Base-by-base conservation (phyloP, 2,113 vertebrate species). In the Alligator sinensis region DNA sequence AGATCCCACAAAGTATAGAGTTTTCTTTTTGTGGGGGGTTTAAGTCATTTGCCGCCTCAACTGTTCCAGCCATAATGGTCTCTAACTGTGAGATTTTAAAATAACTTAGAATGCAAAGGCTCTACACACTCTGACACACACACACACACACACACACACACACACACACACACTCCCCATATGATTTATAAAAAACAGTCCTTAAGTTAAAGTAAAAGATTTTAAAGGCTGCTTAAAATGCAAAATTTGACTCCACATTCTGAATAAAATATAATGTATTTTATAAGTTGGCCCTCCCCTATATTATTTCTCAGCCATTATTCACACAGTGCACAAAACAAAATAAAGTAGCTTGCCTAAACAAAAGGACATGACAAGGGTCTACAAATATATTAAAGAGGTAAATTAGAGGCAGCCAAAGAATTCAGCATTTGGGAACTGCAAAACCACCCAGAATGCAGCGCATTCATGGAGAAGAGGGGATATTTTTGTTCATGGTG, bases 371-470 rank as follows among this genome's bases (percentile, higher is more conserved):
- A 60, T 66, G 88, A 15, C 74, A 58, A 19, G 54, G 85, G 38
- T 88, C 60, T 97, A 86, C 94, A 85, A 87, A 68, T 88, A 90
- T 13, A 64, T 77, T 94, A 59, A 91, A 83, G 58, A 80, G 83
- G 82, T 91, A 91, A 96, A 86, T 63, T 95, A 79, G 11, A 83
- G 59, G 62, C 84, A 81, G 70, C 92, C 94, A 91, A 95, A 92
- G 82, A 94, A 89, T 79, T 94, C 82, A 89, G 17, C 22, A 89
- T 30, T 79, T 88, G 81, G 64, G 78, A 95, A 13, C 30, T 55
- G 28, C 87, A 75, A 94, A 92, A 63, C 34, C 47, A 64, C 38
- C 85, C 22, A 79, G 64, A 88, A 63, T 89, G 77, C 28, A 79
- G 34, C 0, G 0, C 59, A 12, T 54, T 95, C 25, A 1, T 92